These are phyloP conservation scores for Drosophila insularis DNA, from an alignment of 1,140 invertebrate genomes.

Conservation along the genomic window DNA sequence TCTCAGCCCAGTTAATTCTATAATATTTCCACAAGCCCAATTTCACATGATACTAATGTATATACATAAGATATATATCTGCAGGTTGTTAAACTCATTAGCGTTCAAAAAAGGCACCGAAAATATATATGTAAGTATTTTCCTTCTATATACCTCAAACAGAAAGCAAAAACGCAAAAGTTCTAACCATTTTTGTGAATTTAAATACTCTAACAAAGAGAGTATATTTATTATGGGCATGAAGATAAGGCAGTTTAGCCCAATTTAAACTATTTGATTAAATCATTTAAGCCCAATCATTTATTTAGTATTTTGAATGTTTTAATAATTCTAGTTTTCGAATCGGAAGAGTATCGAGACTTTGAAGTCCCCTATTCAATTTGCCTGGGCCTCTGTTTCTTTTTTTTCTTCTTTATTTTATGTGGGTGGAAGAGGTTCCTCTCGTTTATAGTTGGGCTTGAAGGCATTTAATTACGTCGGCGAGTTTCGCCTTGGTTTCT, in stretches of 20 bases:
- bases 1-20: background rate
- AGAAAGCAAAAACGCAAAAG: conserved; percentile 14
- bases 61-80: conserved; percentile 28
- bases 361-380: background rate
- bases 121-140: conserved; percentile 5
- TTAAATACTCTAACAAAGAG: background rate
- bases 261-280: no score
- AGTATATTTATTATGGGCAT: background rate
- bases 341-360: background rate
- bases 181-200: conserved; percentile 8
- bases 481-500: background rate
- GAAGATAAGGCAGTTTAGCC: no score
- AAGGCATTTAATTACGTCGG: conserved; percentile 58
- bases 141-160: background rate
- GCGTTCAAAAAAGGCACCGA: conserved; percentile 22
- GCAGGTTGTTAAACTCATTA: conserved; percentile 68
- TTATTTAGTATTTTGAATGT: no score
- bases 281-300: no score
- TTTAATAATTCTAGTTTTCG: background rate
- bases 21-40: conserved; percentile 17
- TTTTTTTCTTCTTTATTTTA: background rate
- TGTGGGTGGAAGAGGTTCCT: background rate
- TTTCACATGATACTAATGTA: conserved; percentile 23
- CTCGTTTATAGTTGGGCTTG: conserved; percentile 24
- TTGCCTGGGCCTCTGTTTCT: background rate